A percentile compares a stretch with the other conserved stretches of the same genome.
phyloP scores from a whole-genome alignment of 2,888 invertebrate species.

The Oscheius myriophilus region DNA sequence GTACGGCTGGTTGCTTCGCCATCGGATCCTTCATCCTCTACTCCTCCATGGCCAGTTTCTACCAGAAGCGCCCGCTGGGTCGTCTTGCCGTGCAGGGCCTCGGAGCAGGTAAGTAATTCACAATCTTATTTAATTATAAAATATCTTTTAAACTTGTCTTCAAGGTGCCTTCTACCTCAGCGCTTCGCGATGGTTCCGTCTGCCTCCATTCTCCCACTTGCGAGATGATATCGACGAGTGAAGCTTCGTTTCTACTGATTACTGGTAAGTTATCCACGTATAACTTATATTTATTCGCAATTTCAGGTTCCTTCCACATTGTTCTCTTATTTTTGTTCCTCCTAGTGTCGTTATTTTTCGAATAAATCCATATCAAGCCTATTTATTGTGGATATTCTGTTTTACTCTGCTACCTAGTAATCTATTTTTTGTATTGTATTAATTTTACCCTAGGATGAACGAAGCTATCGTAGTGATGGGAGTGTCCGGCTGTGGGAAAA shows the following conservation, averaged over 20 bases:
- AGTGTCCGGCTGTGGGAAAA: slow-evolving; percentile 44
- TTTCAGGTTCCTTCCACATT: no score
- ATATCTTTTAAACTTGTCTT: background rate
- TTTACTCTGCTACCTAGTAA: no score
- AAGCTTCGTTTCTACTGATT: no score
- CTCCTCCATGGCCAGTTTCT: background rate
- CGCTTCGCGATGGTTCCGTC: slow-evolving; percentile 4
- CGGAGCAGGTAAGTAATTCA: background rate
- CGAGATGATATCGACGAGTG: no score
- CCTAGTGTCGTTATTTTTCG: no score
- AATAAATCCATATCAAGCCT: no score
- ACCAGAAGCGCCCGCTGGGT: background rate
- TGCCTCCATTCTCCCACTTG: slow-evolving; percentile 4
- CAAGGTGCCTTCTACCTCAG: slow-evolving; percentile 1
- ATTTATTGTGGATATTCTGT: no score
- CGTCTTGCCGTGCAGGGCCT: background rate
- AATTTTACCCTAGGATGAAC: background rate
- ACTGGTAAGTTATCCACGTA: no score
- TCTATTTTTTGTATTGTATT: background rate
- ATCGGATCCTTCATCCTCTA: background rate
- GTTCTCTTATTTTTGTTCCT: no score
- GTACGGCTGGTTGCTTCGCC: background rate
- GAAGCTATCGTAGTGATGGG: slow-evolving; percentile 49
- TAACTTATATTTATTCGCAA: no score
- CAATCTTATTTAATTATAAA: no score